Conservation (phyloP, 2,888 invertebrate genomes). For the Sylvicola fuscatus region DNA sequence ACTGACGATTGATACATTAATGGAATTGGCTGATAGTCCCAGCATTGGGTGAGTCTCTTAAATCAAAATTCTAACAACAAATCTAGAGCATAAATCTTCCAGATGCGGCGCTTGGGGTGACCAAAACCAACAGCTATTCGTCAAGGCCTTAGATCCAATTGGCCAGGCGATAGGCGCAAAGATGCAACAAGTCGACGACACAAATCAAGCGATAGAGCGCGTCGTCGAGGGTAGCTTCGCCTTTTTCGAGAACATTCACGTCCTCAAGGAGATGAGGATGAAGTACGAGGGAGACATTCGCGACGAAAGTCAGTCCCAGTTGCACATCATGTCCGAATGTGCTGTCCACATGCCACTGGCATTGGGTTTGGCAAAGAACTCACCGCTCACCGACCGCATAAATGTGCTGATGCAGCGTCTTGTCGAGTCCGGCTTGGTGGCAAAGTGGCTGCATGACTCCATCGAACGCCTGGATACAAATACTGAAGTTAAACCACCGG, state of each 20-base stretch:
- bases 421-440: slow-evolving; percentile 53
- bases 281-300: slow-evolving; percentile 27
- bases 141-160: slow-evolving; percentile 41
- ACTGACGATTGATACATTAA: slow-evolving; percentile 57
- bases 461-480: slow-evolving; percentile 35
- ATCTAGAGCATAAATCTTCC: slow-evolving; percentile 14
- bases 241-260: slow-evolving; percentile 59
- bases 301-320: slow-evolving; percentile 15
- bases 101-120: slow-evolving; percentile 50
- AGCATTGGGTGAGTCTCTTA: slow-evolving; percentile 7
- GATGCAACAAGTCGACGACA: slow-evolving; percentile 40
- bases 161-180: slow-evolving; percentile 43
- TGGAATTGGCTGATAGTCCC: slow-evolving; percentile 42
- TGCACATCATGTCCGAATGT: slow-evolving; percentile 70
- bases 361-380: slow-evolving; percentile 62
- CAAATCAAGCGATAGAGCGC: slow-evolving; percentile 34
- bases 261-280: slow-evolving; percentile 42
- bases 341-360: slow-evolving; percentile 63
- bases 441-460: slow-evolving; percentile 61
- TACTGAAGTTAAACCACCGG: slow-evolving; percentile 37
- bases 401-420: slow-evolving; percentile 44
- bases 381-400: slow-evolving; percentile 47
- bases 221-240: slow-evolving; percentile 44
- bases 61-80: too few species aligned
- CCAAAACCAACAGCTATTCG: slow-evolving; percentile 48